Conservation (phyloP, 1,140 invertebrate genomes). For the Drosophila grimshawi region DNA sequence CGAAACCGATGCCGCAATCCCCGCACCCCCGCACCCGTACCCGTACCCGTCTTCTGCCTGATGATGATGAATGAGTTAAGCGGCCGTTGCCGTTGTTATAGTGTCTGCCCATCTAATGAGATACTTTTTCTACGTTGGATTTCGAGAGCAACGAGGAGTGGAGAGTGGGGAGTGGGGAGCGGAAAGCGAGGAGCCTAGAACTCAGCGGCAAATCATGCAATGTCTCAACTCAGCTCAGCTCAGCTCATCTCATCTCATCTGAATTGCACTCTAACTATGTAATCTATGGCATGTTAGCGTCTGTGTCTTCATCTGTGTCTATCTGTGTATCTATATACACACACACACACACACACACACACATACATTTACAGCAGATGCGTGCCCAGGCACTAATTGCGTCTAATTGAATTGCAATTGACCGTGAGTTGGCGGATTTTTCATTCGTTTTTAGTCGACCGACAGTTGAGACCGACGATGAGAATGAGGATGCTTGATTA, state of each 20-base stretch:
- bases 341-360: constrained; percentile 15
- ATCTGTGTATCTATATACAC: constrained; percentile 34
- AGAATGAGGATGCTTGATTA: constrained; percentile 58
- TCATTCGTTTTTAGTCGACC: constrained; percentile 65
- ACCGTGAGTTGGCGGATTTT: constrained; percentile 81
- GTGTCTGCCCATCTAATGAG: constrained; percentile 71
- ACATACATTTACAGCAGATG: constrained; percentile 42
- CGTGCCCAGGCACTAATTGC: constrained; percentile 76
- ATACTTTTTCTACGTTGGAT: constrained; percentile 62
- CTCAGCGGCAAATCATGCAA: background rate
- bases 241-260: constrained; percentile 17
- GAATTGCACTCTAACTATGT: constrained; percentile 59
- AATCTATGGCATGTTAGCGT: constrained; percentile 75
- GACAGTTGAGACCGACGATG: constrained; percentile 22
- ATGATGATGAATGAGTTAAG: constrained; percentile 82
- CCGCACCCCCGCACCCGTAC: constrained; percentile 1
- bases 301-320: constrained; percentile 40
- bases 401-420: constrained; percentile 83
- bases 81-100: constrained; percentile 72
- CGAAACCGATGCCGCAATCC: constrained; percentile 1
- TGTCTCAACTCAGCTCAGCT: constrained; percentile 7
- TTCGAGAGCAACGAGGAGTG: background rate
- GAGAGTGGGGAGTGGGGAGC: too few species aligned
- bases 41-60: constrained; percentile 34
- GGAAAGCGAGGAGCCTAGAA: too few species aligned